Conservation (phyloP, 1,140 invertebrate genomes). For the Propsilocerus akamusi region DNA sequence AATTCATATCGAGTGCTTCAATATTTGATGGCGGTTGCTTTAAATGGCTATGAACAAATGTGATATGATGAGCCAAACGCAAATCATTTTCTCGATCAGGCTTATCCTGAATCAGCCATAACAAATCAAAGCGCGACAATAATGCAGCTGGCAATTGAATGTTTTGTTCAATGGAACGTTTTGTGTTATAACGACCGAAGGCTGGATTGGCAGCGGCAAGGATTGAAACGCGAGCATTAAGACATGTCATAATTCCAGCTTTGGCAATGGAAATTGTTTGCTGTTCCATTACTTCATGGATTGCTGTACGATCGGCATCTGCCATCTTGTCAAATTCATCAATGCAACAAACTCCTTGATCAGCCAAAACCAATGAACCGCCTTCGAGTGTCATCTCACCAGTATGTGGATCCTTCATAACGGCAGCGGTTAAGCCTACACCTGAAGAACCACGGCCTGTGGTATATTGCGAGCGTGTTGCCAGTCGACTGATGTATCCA, state of each 20-base stretch:
- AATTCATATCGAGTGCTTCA: constrained; percentile 74
- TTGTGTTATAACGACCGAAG: constrained; percentile 94
- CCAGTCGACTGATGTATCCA: constrained; percentile 85
- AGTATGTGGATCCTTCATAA: constrained; percentile 94
- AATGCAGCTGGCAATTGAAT: constrained; percentile 96
- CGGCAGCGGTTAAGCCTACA: constrained; percentile 94
- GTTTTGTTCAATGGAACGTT: constrained; percentile 90
- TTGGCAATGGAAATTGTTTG: constrained; percentile 99
- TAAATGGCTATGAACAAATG: constrained; percentile 90
- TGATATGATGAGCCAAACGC: constrained; percentile 90
- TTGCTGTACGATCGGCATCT: constrained; percentile 85
- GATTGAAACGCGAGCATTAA: constrained; percentile 94
- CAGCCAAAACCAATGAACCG: constrained; percentile 93
- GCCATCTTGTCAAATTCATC: constrained; percentile 99
- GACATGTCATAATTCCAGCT: constrained; percentile 94
- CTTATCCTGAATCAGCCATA: constrained; percentile 95
- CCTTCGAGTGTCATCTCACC: constrained; percentile 96
- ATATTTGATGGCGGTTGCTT: constrained; percentile 62
- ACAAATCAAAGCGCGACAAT: constrained; percentile 90
- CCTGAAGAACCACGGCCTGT: constrained; percentile 94
- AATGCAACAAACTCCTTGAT: constrained; percentile 96
- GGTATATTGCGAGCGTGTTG: constrained; percentile 86
- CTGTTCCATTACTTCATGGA: constrained; percentile 99
- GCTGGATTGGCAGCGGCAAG: constrained; percentile 97
- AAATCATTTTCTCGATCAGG: constrained; percentile 85